Percentiles rank a stretch among this genome's conserved stretches.
These are phyloP conservation scores for Bicyclus anynana DNA, from an alignment of 1,140 invertebrate species.

Conservation along the genomic window DNA sequence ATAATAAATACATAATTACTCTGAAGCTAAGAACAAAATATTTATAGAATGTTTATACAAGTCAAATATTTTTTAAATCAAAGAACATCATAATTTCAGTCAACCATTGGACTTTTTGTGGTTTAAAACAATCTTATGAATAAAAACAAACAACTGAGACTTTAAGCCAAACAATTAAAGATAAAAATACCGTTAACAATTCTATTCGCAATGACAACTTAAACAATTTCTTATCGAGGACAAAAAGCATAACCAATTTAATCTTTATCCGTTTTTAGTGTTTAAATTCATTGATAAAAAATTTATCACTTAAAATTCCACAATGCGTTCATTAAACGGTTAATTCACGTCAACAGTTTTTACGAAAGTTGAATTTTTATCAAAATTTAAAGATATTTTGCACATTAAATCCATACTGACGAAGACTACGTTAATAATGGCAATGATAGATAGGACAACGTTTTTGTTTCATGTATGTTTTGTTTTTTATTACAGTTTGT, in stretches of 20 bases:
- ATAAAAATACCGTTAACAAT: background rate
- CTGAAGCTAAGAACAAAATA: too few species aligned
- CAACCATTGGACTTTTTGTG: too few species aligned
- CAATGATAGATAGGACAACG: background rate
- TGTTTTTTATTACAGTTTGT: too few species aligned
- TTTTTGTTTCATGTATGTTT: background rate
- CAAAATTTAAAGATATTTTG: constrained; percentile 17
- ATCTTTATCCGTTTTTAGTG: background rate
- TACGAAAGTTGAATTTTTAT: constrained; percentile 19
- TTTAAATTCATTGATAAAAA: constrained; percentile 4
- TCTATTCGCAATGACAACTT: background rate
- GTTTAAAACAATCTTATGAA: too few species aligned
- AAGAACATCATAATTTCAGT: too few species aligned
- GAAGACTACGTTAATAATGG: background rate
- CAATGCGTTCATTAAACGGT: constrained; percentile 23
- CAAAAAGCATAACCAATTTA: constrained; percentile 1
- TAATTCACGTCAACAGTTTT: constrained; percentile 17
- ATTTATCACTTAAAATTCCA: constrained; percentile 3
- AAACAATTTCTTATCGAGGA: background rate
- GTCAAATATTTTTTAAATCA: too few species aligned
- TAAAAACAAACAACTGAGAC: too few species aligned
- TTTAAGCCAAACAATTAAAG: too few species aligned
- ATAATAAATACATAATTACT: too few species aligned
- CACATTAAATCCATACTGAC: constrained; percentile 14
- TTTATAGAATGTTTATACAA: too few species aligned